phyloP scores from a whole-genome alignment of 2,797 vertebrate genomes.

The Lepilemur ruficaudatus region DNA sequence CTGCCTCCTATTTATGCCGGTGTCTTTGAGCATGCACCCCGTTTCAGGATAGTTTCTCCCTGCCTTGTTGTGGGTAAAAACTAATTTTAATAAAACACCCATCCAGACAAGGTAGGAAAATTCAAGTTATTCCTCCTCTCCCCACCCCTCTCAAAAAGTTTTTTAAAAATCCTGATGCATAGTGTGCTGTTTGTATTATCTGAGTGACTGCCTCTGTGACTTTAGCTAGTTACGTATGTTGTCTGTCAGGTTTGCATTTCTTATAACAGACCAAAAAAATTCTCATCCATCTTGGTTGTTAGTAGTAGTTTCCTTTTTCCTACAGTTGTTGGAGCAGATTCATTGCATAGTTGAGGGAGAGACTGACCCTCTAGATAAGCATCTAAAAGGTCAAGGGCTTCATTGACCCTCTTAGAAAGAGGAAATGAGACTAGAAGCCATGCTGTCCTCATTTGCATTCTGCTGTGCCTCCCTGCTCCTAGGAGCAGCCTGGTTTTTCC shows the following conservation, averaged over 20 bases:
- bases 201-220: background rate
- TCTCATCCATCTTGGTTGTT: background rate
- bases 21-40: background rate
- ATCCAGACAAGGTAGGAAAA: rapidly evolving
- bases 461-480: background rate
- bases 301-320: background rate
- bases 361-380: background rate
- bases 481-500: rapidly evolving
- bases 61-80: background rate
- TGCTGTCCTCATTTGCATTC: background rate
- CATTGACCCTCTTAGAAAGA: background rate
- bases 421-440: background rate
- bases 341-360: background rate
- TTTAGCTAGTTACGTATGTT: background rate
- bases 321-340: background rate
- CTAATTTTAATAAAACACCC: background rate
- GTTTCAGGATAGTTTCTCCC: background rate
- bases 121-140: background rate
- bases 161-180: background rate
- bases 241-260: background rate
- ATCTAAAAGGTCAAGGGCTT: background rate
- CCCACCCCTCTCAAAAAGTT: background rate
- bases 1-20: background rate
- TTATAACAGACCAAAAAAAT: background rate
- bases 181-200: background rate